These are phyloP conservation scores for Aphelocoma coerulescens DNA, from an alignment of 2,113 vertebrate species.

Conservation along the genomic window DNA sequence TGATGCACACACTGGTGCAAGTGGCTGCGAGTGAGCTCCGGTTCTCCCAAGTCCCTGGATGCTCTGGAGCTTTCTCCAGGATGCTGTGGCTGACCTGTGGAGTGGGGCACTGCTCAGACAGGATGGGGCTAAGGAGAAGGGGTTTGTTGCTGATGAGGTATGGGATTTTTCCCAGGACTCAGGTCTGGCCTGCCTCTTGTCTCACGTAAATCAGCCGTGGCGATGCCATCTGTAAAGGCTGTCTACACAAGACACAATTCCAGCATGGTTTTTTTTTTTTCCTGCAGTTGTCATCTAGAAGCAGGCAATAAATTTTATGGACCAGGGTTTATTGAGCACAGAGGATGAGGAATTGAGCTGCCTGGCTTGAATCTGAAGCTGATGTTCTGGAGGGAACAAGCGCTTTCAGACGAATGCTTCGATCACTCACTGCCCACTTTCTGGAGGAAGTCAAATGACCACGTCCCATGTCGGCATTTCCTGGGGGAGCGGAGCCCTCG, in stretches of 20 bases:
- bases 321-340: conserved; percentile 55
- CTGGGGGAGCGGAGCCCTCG: not conserved
- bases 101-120: not conserved
- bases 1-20: not conserved
- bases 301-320: conserved; percentile 60
- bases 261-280: not conserved
- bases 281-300: conserved; percentile 51
- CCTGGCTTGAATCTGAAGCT: conserved; percentile 35
- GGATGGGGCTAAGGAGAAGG: not conserved
- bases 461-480: fast-evolving
- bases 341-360: conserved; percentile 57
- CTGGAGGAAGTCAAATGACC: not conserved
- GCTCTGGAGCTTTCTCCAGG: not conserved
- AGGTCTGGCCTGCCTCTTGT: not conserved
- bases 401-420: not conserved
- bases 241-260: not conserved
- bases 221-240: conserved; percentile 33
- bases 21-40: fast-evolving
- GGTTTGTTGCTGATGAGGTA: not conserved
- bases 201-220: conserved; percentile 21
- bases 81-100: not conserved
- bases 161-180: not conserved
- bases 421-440: not conserved
- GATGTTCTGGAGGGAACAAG: conserved; percentile 15
- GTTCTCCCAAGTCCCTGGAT: not conserved